Base-by-base conservation (phyloP, 2,113 vertebrate genomes). In the Bucco capensis region DNA sequence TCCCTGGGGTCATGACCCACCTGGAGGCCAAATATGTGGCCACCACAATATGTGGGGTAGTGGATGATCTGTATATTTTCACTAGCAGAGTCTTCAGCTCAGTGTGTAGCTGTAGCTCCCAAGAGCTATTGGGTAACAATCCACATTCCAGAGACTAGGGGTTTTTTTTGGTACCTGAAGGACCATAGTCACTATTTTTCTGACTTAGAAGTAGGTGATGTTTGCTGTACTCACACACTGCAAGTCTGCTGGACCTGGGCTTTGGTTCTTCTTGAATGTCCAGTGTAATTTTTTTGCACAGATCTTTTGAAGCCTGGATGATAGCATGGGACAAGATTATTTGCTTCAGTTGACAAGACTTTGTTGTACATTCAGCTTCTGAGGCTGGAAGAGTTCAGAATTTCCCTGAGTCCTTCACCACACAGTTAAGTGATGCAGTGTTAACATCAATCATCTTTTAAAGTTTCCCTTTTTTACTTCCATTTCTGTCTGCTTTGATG, bases 1-100 rank as follows among this genome's bases (percentile, higher is more conserved):
- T 95, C 84, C 25, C 64, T 76, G 90, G 84, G 95, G 96, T 96
- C 95, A 80, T 94, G 96, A 96, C 96, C 95, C 44, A 96, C 93
- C 95, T 96, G 89, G 92, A 93, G 93, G 96, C 93, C 88, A 95
- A 76, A 88, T 88, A 79, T 76, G 92, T 79, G 77, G 81, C 40
- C 40, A 42, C 40, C 40, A 42, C 40, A 42, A 42, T 96, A 94
- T 96, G 88, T 94, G 89, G 80, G 93, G 64, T 83, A 90, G 77
- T 87, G 90, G 95, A 92, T 89, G 78, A 92, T 92, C 88, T 95
- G 89, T 92, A 88, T 95, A 77, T 95, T 95, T 92, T 96, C 67
- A 72, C 88, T 76, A 82, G 40, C 62, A 75, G 78, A 90, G 74
- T 66, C 88, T 90, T 88, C 80, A 53, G n/a, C 70, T 88, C 51